These are phyloP conservation scores for Drosophila lacteicornis DNA, from an alignment of 1,140 invertebrate species.

Conservation along the genomic window DNA sequence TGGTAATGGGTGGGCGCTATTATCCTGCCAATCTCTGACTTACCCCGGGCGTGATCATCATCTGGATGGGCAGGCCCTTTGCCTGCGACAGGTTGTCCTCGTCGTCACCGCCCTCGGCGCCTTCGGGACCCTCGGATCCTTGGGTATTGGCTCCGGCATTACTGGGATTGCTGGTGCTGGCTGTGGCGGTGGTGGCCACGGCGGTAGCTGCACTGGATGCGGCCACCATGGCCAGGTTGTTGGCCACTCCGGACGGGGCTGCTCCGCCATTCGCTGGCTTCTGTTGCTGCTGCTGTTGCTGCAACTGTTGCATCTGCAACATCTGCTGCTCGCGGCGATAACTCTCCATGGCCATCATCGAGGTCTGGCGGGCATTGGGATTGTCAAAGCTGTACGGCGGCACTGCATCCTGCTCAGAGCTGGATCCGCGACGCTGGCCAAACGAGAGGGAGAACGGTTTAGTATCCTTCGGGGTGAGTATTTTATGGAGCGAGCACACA, in stretches of 20 bases:
- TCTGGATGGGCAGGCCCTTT: conserved; percentile 77
- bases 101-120: conserved; percentile 9
- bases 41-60: conserved; percentile 85
- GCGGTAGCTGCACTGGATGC: conserved; percentile 64
- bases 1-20: conserved; percentile 24
- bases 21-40: conserved; percentile 52
- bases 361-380: conserved; percentile 81
- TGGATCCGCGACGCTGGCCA: conserved; percentile 72
- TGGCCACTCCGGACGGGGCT: conserved; percentile 39
- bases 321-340: conserved; percentile 77
- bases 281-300: conserved; percentile 40
- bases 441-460: conserved; percentile 13
- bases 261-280: conserved; percentile 27
- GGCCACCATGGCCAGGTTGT: conserved; percentile 67
- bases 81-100: conserved; percentile 67
- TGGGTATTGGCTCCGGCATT: conserved; percentile 14
- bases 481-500: neutral
- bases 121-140: conserved; percentile 36
- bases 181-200: conserved; percentile 67
- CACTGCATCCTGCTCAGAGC: conserved; percentile 80
- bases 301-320: conserved; percentile 55
- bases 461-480: neutral
- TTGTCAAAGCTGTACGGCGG: conserved; percentile 83
- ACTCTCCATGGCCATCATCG: conserved; percentile 84
- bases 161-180: conserved; percentile 32